phyloP scores from a whole-genome alignment of 2,113 vertebrate species.

The Gnathonemus echidnorhynchus region DNA sequence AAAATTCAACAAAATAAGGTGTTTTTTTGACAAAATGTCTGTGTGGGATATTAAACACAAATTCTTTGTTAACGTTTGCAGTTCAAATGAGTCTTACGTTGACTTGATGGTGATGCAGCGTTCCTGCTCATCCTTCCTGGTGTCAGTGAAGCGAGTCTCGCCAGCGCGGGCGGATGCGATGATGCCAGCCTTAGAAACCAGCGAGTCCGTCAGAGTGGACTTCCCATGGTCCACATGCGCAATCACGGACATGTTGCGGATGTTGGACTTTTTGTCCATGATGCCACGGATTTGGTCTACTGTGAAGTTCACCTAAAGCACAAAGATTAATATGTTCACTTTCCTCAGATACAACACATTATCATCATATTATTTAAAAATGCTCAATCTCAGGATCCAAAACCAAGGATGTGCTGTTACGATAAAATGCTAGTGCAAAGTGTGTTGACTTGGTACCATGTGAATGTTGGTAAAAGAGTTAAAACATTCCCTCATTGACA shows the following conservation, averaged over 20 bases:
- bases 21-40: neutral
- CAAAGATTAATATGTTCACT: neutral
- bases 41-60: neutral
- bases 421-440: neutral
- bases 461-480: neutral
- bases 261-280: conserved; percentile 99
- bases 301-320: conserved; percentile 88
- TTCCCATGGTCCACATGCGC: conserved; percentile 95
- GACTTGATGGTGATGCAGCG: conserved; percentile 97
- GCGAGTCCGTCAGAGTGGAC: conserved; percentile 86
- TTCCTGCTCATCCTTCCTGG: conserved; percentile 90
- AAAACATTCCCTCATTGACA: neutral
- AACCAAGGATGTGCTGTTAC: neutral
- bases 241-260: conserved; percentile 97
- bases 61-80: neutral
- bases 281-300: conserved; percentile 95
- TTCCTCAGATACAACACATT: neutral
- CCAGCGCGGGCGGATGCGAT: conserved; percentile 84
- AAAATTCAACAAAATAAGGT: neutral
- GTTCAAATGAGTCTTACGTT: conserved; percentile 64
- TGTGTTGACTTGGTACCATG: neutral
- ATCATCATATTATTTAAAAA: neutral
- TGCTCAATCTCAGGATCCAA: neutral
- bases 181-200: conserved; percentile 97
- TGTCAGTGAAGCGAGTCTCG: conserved; percentile 92